Evolutionary conservation across 2,888 invertebrate genomes (phyloP).

Genomic region (Spisula solida): DNA sequence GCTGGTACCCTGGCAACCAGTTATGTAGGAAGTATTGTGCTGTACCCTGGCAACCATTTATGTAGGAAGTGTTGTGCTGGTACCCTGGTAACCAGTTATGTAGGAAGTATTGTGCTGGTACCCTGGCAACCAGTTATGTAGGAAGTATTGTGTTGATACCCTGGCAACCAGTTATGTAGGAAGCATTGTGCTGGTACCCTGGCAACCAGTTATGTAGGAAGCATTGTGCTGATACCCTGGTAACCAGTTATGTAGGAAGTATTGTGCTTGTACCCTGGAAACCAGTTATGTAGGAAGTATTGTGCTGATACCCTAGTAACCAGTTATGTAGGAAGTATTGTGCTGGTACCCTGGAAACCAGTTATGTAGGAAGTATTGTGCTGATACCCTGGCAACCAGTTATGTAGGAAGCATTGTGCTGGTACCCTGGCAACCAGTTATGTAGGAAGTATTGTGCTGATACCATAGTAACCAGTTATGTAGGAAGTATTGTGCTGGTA

Average conservation of each 20-base stretch:
- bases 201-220: background rate
- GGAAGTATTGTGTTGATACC: background rate
- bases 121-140: background rate
- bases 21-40: background rate
- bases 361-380: background rate
- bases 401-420: too few relatives aligned
- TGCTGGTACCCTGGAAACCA: background rate
- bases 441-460: background rate
- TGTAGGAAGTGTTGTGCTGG: too few relatives aligned
- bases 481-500: background rate
- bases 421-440: background rate
- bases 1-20: too few relatives aligned
- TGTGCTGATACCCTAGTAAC: background rate
- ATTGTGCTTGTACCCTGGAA: too few relatives aligned
- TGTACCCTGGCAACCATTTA: background rate
- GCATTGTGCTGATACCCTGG: background rate
- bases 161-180: background rate
- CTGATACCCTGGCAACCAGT: background rate
- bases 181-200: too few relatives aligned
- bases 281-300: background rate
- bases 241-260: background rate
- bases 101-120: background rate
- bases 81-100: background rate
- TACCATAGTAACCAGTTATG: background rate
- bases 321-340: too few relatives aligned